These are phyloP conservation scores for Zygothrica quintamaculata DNA, from an alignment of 2,888 invertebrate species.

Conservation along the genomic window DNA sequence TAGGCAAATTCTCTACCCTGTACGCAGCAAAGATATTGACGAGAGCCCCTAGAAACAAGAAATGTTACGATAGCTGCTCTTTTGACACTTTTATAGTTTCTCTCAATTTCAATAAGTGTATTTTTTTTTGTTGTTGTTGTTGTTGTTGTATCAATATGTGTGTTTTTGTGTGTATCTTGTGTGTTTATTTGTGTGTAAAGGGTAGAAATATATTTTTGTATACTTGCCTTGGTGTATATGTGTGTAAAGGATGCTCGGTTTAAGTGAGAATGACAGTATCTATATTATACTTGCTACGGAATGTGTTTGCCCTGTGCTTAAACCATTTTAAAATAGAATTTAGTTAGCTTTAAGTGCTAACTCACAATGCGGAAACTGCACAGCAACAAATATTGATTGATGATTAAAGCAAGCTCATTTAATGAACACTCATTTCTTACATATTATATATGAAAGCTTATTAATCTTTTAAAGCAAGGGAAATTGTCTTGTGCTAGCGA, in stretches of 20 bases:
- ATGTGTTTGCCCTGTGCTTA: slow-evolving; percentile 47
- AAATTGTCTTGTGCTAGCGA: too few species aligned
- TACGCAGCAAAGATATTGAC: slow-evolving; percentile 15
- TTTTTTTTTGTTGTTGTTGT: neutral
- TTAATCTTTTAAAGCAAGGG: too few species aligned
- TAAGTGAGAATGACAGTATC: slow-evolving; percentile 8
- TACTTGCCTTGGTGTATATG: slow-evolving; percentile 7
- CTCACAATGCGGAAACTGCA: slow-evolving; percentile 5
- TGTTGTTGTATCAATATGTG: slow-evolving; percentile 2
- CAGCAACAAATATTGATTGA: neutral
- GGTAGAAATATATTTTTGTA: too few species aligned
- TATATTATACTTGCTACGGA: neutral
- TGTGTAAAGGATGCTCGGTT: slow-evolving; percentile 25
- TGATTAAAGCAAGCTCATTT: slow-evolving; percentile 1
- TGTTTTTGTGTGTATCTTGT: slow-evolving; percentile 7
- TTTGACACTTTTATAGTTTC: slow-evolving; percentile 80
- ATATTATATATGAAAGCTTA: too few species aligned
- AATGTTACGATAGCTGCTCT: slow-evolving; percentile 41
- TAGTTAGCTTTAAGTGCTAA: slow-evolving; percentile 4
- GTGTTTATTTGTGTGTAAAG: neutral
- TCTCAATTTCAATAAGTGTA: slow-evolving; percentile 69
- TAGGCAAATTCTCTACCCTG: slow-evolving; percentile 44
- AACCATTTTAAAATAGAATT: slow-evolving; percentile 46
- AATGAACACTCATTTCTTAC: too few species aligned
- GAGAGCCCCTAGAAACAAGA: slow-evolving; percentile 30